Evolutionary conservation across 64 coral and sea anemone species (phyloP), one percentile per base, ranked within the genome.

Genomic region (Montipora foliosa): DNA sequence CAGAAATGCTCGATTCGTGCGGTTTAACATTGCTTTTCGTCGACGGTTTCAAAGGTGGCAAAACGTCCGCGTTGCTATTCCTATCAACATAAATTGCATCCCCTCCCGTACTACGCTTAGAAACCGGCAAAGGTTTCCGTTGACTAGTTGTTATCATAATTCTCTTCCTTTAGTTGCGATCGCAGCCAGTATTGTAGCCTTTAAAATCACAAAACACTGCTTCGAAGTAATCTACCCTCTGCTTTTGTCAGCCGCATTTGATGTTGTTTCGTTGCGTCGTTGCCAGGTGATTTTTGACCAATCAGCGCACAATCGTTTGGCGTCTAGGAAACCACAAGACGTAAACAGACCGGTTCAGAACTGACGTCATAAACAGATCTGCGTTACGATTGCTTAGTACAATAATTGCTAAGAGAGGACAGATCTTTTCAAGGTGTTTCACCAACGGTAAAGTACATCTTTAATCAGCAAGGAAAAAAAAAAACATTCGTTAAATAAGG

Each of bases 231-330:
- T 67, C 46, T 49, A 64, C 79, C 62, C 48, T 75, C 48, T 79
- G 52, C 82, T 98, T 98, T 98, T 95, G 91, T 99, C 92, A 96
- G 98, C 95, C 98, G 95, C 95, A 94, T 88, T 89, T 93, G 94
- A 92, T 96, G 94, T 86, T 99, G 92, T 96, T 90, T 58, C 95
- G 59, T 89, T 94, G 89, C 95, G 59, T 89, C 92, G 89, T 96
- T 96, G 95, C 95, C 93, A 94, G 90, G 98, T 94, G 88, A 99
- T 94, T 88, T 60, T 79, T 47, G 72, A 89, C 98, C 98, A 99
- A 99, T 99, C 98, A 99, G 82, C 94, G 57, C 44, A 80, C 92
- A 69, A 51, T 74, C 15, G 67, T 61, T 52, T 68, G 95, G 88
- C 92, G 95, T 91, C 98, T 77, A 90, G 95, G 94, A 90, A 95